These are phyloP conservation scores for Ashinkailepas kermadecensis DNA, from an alignment of 2,888 invertebrate genomes.

Conservation along the genomic window DNA sequence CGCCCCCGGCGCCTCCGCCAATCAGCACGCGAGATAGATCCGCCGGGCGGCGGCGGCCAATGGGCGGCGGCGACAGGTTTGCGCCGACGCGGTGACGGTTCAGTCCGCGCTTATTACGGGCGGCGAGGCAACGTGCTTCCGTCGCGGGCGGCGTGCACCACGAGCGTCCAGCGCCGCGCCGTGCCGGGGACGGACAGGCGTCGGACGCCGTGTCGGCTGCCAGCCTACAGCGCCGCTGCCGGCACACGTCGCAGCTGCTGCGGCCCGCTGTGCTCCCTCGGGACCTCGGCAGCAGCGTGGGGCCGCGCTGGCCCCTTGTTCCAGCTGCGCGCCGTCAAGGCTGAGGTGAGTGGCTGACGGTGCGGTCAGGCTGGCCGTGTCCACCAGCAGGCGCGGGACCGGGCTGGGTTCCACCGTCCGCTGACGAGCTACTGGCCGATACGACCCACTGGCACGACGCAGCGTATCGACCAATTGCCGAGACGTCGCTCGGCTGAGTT, in stretches of 20 bases:
- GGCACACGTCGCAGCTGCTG: background rate
- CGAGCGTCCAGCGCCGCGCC: background rate
- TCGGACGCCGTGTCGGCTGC: background rate
- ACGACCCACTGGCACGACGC: no score
- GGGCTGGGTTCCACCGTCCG: no score
- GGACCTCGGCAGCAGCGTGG: background rate
- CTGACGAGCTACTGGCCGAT: no score
- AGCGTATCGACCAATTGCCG: no score
- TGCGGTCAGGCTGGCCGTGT: no score
- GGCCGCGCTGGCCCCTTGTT: background rate
- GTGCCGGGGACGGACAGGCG: background rate
- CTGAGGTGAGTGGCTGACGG: no score
- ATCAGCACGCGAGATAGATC: constrained; percentile 11
- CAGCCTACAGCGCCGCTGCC: background rate
- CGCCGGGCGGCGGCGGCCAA: background rate
- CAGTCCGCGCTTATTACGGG: constrained; percentile 9
- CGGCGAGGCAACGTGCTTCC: background rate
- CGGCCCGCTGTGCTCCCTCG: background rate
- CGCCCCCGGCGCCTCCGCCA: background rate
- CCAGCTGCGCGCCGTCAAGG: no score
- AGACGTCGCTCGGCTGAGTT: no score
- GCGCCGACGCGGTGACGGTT: background rate
- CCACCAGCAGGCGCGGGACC: no score
- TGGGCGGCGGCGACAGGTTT: background rate
- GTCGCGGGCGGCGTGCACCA: background rate